A percentile compares a stretch with the other conserved stretches of the same genome.
Evolutionary conservation across 2,797 vertebrate genomes (phyloP).

Genomic region (Phoebastria nigripes): DNA sequence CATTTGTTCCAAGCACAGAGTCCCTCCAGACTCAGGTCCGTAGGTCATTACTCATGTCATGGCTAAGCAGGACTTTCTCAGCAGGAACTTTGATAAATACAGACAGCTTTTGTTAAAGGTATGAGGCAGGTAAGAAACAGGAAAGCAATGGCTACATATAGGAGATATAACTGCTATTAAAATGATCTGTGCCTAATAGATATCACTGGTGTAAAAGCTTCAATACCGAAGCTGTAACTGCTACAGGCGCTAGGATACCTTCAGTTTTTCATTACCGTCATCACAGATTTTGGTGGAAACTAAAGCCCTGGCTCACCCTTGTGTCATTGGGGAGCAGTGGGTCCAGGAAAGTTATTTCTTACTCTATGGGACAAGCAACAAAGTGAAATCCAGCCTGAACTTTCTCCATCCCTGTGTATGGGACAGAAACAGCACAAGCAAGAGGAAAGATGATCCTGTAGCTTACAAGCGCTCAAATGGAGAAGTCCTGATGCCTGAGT

Average conservation of each 20-base stretch:
- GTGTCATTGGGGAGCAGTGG: not conserved
- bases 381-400: not conserved
- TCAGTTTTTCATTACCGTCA: not conserved
- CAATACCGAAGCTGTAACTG: not conserved
- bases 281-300: not conserved
- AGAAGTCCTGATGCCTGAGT: not conserved
- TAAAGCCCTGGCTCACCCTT: not conserved
- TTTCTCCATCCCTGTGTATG: not conserved
- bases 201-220: not conserved
- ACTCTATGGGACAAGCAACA: too few relatives aligned
- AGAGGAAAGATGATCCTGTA: not conserved
- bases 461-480: rapidly evolving
- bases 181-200: not conserved
- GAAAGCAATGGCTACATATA: not conserved
- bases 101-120: not conserved
- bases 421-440: not conserved
- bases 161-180: not conserved
- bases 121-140: not conserved
- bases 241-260: not conserved
- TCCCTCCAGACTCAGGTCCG: not conserved
- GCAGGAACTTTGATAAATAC: not conserved
- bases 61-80: not conserved
- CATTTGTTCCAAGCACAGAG: not conserved
- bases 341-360: not conserved
- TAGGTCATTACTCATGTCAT: not conserved